Conservation (phyloP, 2,113 vertebrate genomes). For the Pseudopipra pipra region DNA sequence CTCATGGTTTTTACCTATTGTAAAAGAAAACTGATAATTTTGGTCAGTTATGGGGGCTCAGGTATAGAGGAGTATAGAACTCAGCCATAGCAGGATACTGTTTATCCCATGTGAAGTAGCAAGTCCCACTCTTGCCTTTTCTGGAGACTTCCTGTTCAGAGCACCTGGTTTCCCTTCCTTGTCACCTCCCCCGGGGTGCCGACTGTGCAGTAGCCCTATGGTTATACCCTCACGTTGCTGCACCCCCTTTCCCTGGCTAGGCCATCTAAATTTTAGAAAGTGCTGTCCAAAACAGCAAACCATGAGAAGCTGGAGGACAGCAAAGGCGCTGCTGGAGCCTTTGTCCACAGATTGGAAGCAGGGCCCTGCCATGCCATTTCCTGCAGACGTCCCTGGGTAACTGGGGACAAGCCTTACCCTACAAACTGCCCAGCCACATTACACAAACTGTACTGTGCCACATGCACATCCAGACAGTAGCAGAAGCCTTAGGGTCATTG, state of each 20-base stretch:
- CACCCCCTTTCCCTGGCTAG: background rate
- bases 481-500: background rate
- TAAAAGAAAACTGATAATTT: background rate
- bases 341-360: background rate
- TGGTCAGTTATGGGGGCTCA: background rate
- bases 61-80: background rate
- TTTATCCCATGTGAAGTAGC: background rate
- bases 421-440: rapidly evolving
- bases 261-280: background rate
- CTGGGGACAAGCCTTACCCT: background rate
- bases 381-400: rapidly evolving
- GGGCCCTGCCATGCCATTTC: background rate
- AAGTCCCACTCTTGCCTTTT: background rate
- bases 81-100: background rate
- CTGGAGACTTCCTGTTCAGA: background rate
- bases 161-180: background rate
- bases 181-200: background rate
- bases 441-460: background rate
- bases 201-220: background rate
- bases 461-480: rapidly evolving
- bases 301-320: background rate
- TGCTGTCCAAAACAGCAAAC: background rate
- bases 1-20: background rate
- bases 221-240: rapidly evolving
- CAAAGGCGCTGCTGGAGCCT: background rate